These are phyloP conservation scores for Cataglyphis livida DNA, from an alignment of 2,888 invertebrate species.

Conservation along the genomic window DNA sequence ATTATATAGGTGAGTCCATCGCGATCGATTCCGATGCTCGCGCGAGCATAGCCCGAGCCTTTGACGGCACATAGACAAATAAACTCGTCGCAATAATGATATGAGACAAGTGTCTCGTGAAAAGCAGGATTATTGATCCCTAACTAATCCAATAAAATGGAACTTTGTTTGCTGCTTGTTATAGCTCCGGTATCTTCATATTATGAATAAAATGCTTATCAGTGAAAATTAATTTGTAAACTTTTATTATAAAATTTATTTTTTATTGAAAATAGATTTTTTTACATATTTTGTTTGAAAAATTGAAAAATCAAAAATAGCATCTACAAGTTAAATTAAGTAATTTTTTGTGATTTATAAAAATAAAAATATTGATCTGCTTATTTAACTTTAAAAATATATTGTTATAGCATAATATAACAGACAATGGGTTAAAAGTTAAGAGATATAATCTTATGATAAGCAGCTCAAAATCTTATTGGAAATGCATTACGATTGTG, in stretches of 20 bases:
- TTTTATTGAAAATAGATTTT: not conserved
- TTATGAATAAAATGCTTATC: not conserved
- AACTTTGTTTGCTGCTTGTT: not conserved
- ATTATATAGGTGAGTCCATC: slow-evolving; percentile 22
- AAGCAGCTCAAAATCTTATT: not conserved
- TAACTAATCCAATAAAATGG: not conserved
- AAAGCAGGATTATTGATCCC: not conserved
- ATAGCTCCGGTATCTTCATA: not conserved
- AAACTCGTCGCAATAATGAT: not conserved
- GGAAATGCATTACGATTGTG: not conserved
- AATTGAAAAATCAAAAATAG: not conserved
- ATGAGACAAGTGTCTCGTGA: not conserved
- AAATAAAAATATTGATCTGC: not conserved
- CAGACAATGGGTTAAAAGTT: not conserved
- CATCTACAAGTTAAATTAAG: not conserved
- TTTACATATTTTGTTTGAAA: not conserved
- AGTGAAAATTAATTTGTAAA: not conserved
- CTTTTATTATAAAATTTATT: not conserved
- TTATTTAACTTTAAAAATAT: not conserved
- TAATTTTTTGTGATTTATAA: not conserved
- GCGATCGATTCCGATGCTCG: slow-evolving; percentile 22
- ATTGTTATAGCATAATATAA: not conserved
- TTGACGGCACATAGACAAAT: not conserved
- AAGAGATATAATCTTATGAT: not conserved
- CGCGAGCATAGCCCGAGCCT: not conserved